Base-by-base conservation (phyloP, 92 coral and sea anemone species). In the Actinostola sp. region DNA sequence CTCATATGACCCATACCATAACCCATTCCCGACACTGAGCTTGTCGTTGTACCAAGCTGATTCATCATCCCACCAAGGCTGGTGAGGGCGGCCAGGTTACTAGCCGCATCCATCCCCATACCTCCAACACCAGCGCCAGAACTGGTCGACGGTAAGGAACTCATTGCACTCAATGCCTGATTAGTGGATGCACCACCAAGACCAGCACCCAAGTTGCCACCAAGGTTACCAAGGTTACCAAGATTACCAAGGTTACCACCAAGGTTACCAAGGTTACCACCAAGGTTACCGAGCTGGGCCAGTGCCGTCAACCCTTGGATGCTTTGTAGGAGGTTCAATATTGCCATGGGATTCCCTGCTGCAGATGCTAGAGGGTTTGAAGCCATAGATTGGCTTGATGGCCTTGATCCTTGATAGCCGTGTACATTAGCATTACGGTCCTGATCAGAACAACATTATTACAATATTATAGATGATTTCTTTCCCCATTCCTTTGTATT, bases 281-380 rank as follows among this genome's bases (percentile, higher is more conserved):
- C 86, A 57, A 71, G 71, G 67, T 44, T 68, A 46, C 84, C 48
- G 25, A 73, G 74, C 83, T 80, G 83, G 11, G 86, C 79, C 20
- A 72, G 46, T 20, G 76, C 77, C 33, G 86, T 70, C 16, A 76
- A 79, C n/a, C 86, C 89, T 59, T 86, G 89, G 0, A 92, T 82
- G 65, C 92, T 89, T 67, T 89, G 96, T n/a, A 92, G 82, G 41
- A 94, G 70, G 58, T 94, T 97, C 11, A 94, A 61, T 24, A 91
- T 69, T 1, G 98, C 98, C 81, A 94, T 63, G 0, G 92, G 98
- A 61, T 83, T 91, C 0, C 70, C 81, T 1, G 79, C 82, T 19
- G 76, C 70, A 19, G 81, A 75, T 20, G 87, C 76, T 30, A 75
- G 70, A 17, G 81, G 81, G 30, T 72, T 77, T 21, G 61, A 59